phyloP scores from a whole-genome alignment of 2,113 vertebrate species.

The Eulemur macaco region DNA sequence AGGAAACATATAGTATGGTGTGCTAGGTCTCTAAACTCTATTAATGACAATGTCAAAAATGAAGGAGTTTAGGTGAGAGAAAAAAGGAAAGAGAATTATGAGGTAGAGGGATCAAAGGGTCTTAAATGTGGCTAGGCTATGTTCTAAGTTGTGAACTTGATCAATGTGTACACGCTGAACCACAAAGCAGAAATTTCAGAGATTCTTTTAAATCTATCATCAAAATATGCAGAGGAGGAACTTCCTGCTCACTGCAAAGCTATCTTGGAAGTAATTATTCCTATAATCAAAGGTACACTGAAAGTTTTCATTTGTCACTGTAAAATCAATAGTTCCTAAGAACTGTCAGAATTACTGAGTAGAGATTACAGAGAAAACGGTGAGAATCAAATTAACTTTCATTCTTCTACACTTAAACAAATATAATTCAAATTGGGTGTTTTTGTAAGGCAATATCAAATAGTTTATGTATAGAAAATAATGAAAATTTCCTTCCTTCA shows the following conservation, averaged over 20 bases:
- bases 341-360: not conserved
- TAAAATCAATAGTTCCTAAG: constrained; percentile 20
- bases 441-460: not conserved
- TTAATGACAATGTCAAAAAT: not conserved
- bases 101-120: not conserved
- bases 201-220: not conserved
- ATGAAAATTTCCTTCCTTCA: not conserved
- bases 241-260: not conserved
- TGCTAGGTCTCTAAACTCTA: not conserved
- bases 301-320: not conserved
- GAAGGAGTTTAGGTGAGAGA: not conserved
- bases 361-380: constrained; percentile 5
- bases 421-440: not conserved
- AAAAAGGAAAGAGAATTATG: not conserved
- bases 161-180: not conserved
- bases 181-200: not conserved
- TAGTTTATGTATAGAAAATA: not conserved
- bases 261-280: not conserved
- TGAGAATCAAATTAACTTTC: not conserved
- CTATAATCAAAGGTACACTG: constrained; percentile 23
- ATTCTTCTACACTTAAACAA: constrained; percentile 15
- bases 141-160: not conserved
- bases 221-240: not conserved
- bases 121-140: not conserved
- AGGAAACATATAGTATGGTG: not conserved